Conservation (phyloP, 30 jellyfish, hydroid and myxozoan species). For the Chironex yamaguchii region DNA sequence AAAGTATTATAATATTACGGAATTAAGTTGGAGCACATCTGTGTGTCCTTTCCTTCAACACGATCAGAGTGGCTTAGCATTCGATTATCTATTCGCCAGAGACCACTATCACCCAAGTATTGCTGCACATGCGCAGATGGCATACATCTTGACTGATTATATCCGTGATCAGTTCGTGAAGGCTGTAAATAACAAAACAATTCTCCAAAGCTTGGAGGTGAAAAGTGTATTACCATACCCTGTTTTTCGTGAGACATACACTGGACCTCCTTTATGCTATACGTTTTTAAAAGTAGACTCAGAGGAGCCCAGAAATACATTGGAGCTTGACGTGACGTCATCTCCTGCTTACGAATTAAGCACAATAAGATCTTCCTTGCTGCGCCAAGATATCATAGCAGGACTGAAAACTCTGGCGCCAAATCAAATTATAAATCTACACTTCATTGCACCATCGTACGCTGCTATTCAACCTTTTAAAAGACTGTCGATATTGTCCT, state of each 20-base stretch:
- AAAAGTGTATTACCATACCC: constrained; percentile 54
- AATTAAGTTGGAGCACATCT: constrained; percentile 72
- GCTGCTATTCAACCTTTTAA: constrained; percentile 48
- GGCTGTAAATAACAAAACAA: constrained; percentile 10
- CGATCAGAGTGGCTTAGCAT: constrained; percentile 77
- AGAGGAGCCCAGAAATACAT: constrained; percentile 57
- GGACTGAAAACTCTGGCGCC: constrained; percentile 61
- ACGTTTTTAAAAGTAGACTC: constrained; percentile 69
- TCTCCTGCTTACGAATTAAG: constrained; percentile 56
- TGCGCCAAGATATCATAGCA: constrained; percentile 65
- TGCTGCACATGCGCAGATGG: constrained; percentile 85
- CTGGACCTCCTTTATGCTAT: constrained; percentile 66
- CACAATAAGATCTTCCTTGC: constrained; percentile 61
- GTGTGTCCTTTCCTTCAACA: constrained; percentile 67
- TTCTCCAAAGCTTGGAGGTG: background rate
- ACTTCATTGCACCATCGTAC: constrained; percentile 61
- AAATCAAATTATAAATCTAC: constrained; percentile 51
- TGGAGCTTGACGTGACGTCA: constrained; percentile 62
- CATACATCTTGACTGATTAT: constrained; percentile 69
- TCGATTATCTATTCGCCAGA: constrained; percentile 68
- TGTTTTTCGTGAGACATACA: constrained; percentile 56
- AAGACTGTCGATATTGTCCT: constrained; percentile 53
- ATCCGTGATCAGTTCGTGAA: constrained; percentile 72
- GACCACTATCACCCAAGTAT: constrained; percentile 74
- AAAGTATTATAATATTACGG: constrained; percentile 73